These are phyloP conservation scores for Gymnothorax javanicus DNA, from an alignment of 2,797 vertebrate species.

Conservation along the genomic window DNA sequence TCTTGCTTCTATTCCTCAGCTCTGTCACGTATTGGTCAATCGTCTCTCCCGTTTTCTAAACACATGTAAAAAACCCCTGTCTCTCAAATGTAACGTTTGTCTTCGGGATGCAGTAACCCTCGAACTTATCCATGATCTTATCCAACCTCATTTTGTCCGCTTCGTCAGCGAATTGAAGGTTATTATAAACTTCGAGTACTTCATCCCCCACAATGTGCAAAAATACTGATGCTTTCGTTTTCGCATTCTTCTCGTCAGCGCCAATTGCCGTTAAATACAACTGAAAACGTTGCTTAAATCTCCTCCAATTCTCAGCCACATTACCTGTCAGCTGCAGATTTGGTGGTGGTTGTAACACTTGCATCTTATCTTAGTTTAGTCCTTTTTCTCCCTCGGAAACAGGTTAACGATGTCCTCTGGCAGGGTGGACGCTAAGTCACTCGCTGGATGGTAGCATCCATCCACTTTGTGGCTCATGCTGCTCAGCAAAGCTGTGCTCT, in stretches of 20 bases:
- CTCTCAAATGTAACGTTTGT: slow-evolving; percentile 32
- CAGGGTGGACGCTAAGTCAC: too few relatives aligned
- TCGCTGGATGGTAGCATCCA: too few relatives aligned
- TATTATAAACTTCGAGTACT: not conserved
- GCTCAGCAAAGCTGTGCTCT: too few relatives aligned
- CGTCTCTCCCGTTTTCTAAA: slow-evolving; percentile 18
- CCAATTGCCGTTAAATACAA: not conserved
- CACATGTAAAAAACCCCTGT: slow-evolving; percentile 28
- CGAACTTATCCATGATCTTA: slow-evolving; percentile 29
- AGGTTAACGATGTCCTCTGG: too few relatives aligned
- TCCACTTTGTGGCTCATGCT: too few relatives aligned
- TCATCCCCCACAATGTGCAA: slow-evolving; percentile 19
- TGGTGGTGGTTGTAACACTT: not conserved
- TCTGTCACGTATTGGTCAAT: too few relatives aligned
- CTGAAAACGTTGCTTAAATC: not conserved
- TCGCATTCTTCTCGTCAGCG: slow-evolving; percentile 9
- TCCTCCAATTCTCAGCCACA: slow-evolving; percentile 8
- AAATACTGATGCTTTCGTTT: slow-evolving; percentile 1
- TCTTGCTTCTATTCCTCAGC: too few relatives aligned
- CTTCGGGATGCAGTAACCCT: slow-evolving; percentile 9
- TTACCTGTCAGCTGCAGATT: not conserved
- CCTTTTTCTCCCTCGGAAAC: too few relatives aligned
- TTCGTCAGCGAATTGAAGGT: not conserved
- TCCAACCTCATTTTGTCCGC: not conserved
- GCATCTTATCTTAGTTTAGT: not conserved